Evolutionary conservation across 2,888 invertebrate genomes (phyloP), one percentile per base, ranked within the genome.

Genomic region (Pyrocoelia pectoralis): DNA sequence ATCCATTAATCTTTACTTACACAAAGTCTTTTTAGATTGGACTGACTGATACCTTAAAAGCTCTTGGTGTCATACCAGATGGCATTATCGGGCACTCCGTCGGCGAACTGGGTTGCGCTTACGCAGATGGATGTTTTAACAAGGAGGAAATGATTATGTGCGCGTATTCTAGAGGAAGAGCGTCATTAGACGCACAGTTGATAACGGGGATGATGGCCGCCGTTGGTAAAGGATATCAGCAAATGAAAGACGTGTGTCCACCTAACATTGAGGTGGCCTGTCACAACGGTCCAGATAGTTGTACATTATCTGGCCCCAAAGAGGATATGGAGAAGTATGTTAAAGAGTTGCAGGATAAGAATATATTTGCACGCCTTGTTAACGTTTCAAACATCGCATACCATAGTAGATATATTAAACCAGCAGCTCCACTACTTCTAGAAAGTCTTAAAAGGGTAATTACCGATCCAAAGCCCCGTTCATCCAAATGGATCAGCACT

Each of bases 41-140:
- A 28, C 68, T 82, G 24, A 82, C 82, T 2, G 91, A 92, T 75
- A 76, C 89, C 13, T 78, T 93, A 12, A 78, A 73, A 49, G 78
- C 82, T 3, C 72, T 86, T 10, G 89, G 88, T n/a, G 83, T 92
- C 10, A 80, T 81, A 33, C 88, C 91, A 0, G 91, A 92, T 79
- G 88, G 89, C 10, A 86, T 92, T 61, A 86, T 92, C 62, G 95
- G 98, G 1, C 97, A 97, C 81, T 97, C 97, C 6, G 93, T 95
- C 0, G 98, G 98, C 15, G 98, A 98, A 80, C 83, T 98, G 4
- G 96, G 94, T 0, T 97, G 98, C 80, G 96, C 94, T 0, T 98
- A 98, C 82, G 96, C 95, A 1, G 98, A 98, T 79, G 95, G 94
- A 0, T 92, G 94, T 70, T 87, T 97, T 70, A 93, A 94, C 0